phyloP scores from a whole-genome alignment of 1,140 invertebrate species.

The Anthonomus grandis region DNA sequence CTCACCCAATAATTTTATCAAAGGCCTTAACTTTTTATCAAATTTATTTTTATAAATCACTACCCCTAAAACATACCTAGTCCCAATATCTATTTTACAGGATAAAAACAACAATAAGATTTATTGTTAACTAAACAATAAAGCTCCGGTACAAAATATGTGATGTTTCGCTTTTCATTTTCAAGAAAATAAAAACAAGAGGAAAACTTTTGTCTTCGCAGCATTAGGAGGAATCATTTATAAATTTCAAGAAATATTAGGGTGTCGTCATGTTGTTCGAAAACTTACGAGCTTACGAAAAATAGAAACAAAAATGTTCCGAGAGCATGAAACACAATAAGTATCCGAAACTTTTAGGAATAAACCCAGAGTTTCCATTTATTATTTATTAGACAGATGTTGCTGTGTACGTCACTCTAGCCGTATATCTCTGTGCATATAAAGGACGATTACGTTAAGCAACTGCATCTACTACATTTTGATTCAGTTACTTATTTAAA shows the following conservation, averaged over 20 bases:
- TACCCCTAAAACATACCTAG: neutral
- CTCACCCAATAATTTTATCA: slow-evolving; percentile 3
- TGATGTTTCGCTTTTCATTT: too few relatives aligned
- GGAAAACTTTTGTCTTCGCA: neutral
- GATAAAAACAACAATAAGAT: neutral
- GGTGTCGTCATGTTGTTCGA: slow-evolving; percentile 10
- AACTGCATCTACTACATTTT: too few relatives aligned
- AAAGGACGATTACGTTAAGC: too few relatives aligned
- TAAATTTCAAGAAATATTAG: slow-evolving; percentile 13
- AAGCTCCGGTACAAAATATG: neutral
- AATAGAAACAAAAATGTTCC: slow-evolving; percentile 1
- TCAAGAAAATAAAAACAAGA: neutral
- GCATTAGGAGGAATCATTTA: slow-evolving; percentile 7
- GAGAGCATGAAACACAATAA: slow-evolving; percentile 8
- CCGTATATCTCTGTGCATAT: too few relatives aligned
- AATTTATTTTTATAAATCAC: neutral
- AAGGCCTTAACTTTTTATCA: neutral
- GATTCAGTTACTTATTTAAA: too few relatives aligned
- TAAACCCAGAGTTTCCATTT: slow-evolving; percentile 6
- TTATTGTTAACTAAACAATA: neutral
- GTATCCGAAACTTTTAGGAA: slow-evolving; percentile 4
- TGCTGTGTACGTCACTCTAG: too few relatives aligned
- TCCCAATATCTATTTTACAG: neutral
- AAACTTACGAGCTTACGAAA: neutral
- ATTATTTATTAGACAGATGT: slow-evolving; percentile 1